phyloP scores from a whole-genome alignment of 1,140 invertebrate species.

The Acromyrmex heyeri region DNA sequence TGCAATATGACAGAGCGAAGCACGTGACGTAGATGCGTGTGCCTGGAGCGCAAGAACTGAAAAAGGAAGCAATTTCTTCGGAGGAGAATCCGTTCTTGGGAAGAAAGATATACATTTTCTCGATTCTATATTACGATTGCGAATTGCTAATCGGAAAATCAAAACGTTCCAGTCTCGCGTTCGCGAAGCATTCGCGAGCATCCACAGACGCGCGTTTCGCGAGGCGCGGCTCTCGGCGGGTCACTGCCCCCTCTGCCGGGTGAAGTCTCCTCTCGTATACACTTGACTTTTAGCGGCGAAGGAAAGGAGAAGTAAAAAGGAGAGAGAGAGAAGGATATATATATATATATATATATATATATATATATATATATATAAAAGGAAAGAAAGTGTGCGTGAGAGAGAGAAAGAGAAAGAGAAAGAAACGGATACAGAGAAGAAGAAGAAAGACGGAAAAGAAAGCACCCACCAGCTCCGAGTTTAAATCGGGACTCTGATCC shows the following conservation, averaged over 20 bases:
- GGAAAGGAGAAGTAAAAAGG: conserved; percentile 42
- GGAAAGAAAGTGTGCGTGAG: background rate
- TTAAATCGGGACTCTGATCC: conserved; percentile 60
- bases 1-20: conserved; percentile 29
- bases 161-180: conserved; percentile 27
- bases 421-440: conserved; percentile 29
- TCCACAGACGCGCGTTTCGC: conserved; percentile 85
- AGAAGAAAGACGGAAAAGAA: conserved; percentile 33
- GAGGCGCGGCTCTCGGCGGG: conserved; percentile 85
- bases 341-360: too few relatives aligned
- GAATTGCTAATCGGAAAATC: conserved; percentile 17
- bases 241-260: conserved; percentile 82
- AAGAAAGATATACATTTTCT: background rate
- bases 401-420: background rate
- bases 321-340: too few relatives aligned
- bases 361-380: too few relatives aligned
- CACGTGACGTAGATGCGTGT: conserved; percentile 36
- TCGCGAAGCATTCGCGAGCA: conserved; percentile 76
- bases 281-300: conserved; percentile 72
- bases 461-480: conserved; percentile 58
- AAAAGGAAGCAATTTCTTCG: conserved; percentile 38
- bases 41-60: background rate
- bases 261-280: conserved; percentile 74
- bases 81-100: background rate
- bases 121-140: background rate